Percentiles rank a stretch among this genome's conserved stretches.
phyloP scores from a whole-genome alignment of 2,888 invertebrate species.

The Hymenopus coronatus region DNA sequence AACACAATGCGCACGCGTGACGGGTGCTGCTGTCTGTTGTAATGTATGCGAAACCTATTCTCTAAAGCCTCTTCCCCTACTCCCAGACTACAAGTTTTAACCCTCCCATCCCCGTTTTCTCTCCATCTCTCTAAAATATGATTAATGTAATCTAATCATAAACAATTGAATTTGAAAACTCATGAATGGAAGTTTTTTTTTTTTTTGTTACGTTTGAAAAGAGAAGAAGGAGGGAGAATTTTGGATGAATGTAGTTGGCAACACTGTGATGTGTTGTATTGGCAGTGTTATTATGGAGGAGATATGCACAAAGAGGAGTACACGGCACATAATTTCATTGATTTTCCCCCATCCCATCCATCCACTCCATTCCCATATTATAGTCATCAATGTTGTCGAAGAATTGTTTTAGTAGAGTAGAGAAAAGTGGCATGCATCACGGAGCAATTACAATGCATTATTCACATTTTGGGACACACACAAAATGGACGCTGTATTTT shows the following conservation, averaged over 20 bases:
- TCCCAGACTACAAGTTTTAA: not conserved
- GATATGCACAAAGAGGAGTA: not conserved
- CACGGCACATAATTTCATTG: not conserved
- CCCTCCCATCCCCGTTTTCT: not conserved
- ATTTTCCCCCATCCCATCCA: not conserved
- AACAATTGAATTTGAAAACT: slow-evolving; percentile 4
- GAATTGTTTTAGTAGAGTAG: not conserved
- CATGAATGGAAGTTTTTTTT: not conserved
- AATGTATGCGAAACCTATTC: not conserved
- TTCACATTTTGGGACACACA: not conserved
- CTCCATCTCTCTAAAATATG: slow-evolving; percentile 3
- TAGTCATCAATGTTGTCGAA: not conserved
- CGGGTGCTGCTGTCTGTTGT: not conserved
- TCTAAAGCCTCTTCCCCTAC: not conserved
- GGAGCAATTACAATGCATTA: slow-evolving; percentile 2
- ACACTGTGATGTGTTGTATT: not conserved
- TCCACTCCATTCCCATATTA: not conserved
- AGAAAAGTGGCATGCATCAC: slow-evolving; percentile 1
- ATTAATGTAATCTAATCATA: slow-evolving; percentile 12
- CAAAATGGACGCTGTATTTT: not conserved
- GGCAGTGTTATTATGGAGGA: not conserved
- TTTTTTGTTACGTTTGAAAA: not conserved
- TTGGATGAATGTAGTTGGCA: not conserved
- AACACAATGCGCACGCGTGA: not conserved
- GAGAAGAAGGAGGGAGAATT: not conserved